Evolutionary conservation across 2,888 invertebrate genomes (phyloP).

Genomic region (Pyrgus malvae): DNA sequence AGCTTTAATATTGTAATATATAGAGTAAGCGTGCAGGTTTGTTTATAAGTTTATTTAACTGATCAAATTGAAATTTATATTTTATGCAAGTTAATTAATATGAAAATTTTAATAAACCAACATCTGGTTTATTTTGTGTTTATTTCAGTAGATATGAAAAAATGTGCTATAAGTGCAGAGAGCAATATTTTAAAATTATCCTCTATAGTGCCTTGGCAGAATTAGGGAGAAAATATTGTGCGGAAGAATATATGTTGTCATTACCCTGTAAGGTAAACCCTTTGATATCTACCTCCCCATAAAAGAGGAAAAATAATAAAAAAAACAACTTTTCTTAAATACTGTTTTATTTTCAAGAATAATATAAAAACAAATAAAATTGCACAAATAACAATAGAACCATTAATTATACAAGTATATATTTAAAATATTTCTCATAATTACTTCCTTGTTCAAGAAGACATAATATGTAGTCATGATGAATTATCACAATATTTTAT

Average conservation of each 20-base stretch:
- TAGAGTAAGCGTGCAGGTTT: conserved; percentile 79
- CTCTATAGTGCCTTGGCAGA: conserved; percentile 27
- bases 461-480: too few species aligned
- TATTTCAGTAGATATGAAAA: conserved; percentile 38
- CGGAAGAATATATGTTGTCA: conserved; percentile 24
- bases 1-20: conserved; percentile 81
- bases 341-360: conserved; percentile 19
- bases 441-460: too few species aligned
- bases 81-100: conserved; percentile 77
- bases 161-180: conserved; percentile 21
- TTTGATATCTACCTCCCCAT: conserved; percentile 27
- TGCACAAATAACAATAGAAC: background rate
- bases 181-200: conserved; percentile 24
- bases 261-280: conserved; percentile 24
- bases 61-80: conserved; percentile 77
- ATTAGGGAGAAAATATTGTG: conserved; percentile 26
- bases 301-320: conserved; percentile 24
- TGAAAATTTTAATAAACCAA: conserved; percentile 76
- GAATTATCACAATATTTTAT: too few species aligned
- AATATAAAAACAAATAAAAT: background rate
- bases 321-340: conserved; percentile 12
- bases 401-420: background rate
- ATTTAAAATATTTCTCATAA: background rate
- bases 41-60: conserved; percentile 79
- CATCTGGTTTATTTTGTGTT: conserved; percentile 59